Evolutionary conservation across 1,140 invertebrate species (phyloP), one percentile per base, ranked within the genome.

Genomic region (Dendroctonus ponderosae): DNA sequence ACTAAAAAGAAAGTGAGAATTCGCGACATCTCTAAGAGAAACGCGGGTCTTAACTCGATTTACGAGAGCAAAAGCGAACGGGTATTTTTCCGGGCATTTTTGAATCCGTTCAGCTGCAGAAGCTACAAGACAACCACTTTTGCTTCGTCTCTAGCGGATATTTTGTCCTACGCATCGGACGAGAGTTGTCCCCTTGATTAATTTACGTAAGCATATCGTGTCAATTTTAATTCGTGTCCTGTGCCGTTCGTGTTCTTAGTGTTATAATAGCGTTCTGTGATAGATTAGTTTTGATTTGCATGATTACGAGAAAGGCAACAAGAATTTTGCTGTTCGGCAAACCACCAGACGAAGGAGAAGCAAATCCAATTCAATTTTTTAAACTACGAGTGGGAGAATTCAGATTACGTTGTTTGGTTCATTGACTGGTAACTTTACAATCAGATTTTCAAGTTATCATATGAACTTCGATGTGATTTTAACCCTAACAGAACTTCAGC

Each of bases 1-100:
- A 42, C 37, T 15, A 51, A 62, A 62, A 62, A 62, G 12, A 40
- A 52, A 6, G 50, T 38, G n/a, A 11, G 15, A 7, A 26, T 64
- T 11, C 57, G 68, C 48, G 41, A 53, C n/a, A 56, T 44, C 5
- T 39, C 50, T 37, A 50, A 49, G n/a, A 53, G 42, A 58, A 62
- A 54, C 60, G 7, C 57, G 14, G 66, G 66, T 46, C 42, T 68
- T 11, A 62, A 58, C 40, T 62, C 60, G 51, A 68, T 68, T 44
- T 68, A 68, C 43, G 54, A 58, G 26, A 58, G 39, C 15, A 63
- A 57, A 52, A 68, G 66, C 48, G 66, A 68, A 39, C 59, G 66
- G 40, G 60, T 68, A 41, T 54, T 67, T 37, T 62, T 62, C 9
- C 54, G 66, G 51, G 66, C 59, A 6, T 67, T 67, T 50, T 46